A percentile compares a stretch with the other conserved stretches of the same genome.
phyloP scores from a whole-genome alignment of 1,140 invertebrate species.

The Octopus sinensis region DNA sequence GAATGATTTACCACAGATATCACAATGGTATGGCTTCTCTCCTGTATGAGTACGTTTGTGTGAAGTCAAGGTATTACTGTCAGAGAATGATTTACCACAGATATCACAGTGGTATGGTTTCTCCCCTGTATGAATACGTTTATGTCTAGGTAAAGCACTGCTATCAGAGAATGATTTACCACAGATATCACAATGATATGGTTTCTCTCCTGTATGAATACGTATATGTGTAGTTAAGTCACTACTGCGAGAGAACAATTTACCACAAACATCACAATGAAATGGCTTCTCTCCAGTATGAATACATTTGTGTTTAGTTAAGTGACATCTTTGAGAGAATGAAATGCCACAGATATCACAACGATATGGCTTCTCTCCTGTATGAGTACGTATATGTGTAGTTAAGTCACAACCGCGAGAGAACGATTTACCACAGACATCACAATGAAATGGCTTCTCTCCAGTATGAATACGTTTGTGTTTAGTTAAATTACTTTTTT shows the following conservation, averaged over 20 bases:
- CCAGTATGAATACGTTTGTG: constrained; percentile 52
- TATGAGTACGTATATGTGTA: constrained; percentile 50
- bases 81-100: constrained; percentile 42
- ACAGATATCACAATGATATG: constrained; percentile 31
- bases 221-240: constrained; percentile 48
- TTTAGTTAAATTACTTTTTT: constrained; percentile 38
- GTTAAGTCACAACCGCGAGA: constrained; percentile 7
- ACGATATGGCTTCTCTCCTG: constrained; percentile 44
- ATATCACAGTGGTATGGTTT: constrained; percentile 48
- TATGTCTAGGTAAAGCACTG: constrained; percentile 39
- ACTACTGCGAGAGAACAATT: constrained; percentile 24
- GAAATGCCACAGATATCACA: constrained; percentile 52
- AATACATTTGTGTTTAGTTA: constrained; percentile 91
- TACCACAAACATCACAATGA: constrained; percentile 23
- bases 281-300: constrained; percentile 60
- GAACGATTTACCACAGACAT: constrained; percentile 15
- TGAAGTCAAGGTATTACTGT: neutral
- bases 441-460: constrained; percentile 20
- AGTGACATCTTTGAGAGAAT: constrained; percentile 63
- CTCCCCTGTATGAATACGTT: constrained; percentile 48
- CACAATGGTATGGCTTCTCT: neutral
- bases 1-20: neutral
- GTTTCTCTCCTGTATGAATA: constrained; percentile 53
- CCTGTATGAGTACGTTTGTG: neutral
- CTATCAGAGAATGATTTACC: constrained; percentile 22